Conservation (phyloP, 2,797 vertebrate species). For the Sebastes hubbsi region DNA sequence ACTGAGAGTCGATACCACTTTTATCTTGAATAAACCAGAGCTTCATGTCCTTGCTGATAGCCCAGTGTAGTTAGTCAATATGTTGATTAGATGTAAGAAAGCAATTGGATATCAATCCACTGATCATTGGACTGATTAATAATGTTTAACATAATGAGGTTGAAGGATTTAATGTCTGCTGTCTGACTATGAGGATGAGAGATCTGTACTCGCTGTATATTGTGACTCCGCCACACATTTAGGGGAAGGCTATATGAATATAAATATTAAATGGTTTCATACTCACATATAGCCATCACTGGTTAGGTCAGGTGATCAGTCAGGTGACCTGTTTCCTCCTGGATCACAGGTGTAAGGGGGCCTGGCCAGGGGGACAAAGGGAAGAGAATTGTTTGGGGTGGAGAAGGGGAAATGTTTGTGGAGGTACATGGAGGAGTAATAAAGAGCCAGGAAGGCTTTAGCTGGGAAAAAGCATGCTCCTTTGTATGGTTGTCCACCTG, state of each 20-base stretch:
- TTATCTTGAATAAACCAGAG: background rate
- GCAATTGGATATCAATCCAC: background rate
- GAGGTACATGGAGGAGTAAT: background rate
- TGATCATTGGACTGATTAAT: background rate
- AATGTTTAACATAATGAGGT: background rate
- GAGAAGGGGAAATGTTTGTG: background rate
- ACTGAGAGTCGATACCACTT: background rate
- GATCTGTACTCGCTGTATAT: background rate
- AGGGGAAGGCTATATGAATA: background rate
- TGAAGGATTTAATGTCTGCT: background rate
- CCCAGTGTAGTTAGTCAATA: background rate
- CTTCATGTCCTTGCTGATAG: background rate
- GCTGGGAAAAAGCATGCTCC: background rate
- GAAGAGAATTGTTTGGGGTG: background rate
- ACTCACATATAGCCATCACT: too few species aligned
- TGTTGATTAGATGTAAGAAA: background rate
- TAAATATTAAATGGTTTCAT: background rate
- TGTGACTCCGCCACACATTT: background rate
- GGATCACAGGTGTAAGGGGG: too few species aligned
- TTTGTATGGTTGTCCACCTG: background rate
- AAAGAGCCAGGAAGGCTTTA: fast-evolving
- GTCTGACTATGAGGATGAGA: background rate
- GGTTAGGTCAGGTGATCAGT: too few species aligned
- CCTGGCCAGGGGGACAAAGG: background rate
- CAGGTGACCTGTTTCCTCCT: too few species aligned